phyloP scores from a whole-genome alignment of 2,797 vertebrate genomes.

The Brachyalestes nurse region DNA sequence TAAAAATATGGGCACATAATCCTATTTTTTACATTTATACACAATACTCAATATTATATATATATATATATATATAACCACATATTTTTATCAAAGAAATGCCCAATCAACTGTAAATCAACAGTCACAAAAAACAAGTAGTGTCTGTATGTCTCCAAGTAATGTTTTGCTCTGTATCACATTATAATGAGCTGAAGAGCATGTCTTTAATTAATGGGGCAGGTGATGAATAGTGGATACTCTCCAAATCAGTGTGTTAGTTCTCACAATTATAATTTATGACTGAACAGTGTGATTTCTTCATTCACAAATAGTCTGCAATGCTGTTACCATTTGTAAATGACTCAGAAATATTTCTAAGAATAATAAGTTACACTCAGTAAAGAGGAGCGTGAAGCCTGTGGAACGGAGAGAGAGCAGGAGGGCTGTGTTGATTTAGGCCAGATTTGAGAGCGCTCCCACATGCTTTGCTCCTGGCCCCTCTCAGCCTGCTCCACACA shows the following conservation, averaged over 20 bases:
- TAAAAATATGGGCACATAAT: no score
- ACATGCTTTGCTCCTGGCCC: conserved; percentile 24
- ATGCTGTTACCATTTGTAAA: not conserved
- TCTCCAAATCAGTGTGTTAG: not conserved
- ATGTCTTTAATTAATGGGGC: not conserved
- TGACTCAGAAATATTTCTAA: not conserved
- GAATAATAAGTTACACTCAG: conserved; percentile 14
- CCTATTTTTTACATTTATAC: no score
- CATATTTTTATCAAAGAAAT: not conserved
- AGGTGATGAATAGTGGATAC: not conserved
- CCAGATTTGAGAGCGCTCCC: conserved; percentile 42
- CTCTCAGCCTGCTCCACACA: conserved; percentile 36
- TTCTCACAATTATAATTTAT: not conserved
- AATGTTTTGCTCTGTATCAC: not conserved
- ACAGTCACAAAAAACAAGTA: no score
- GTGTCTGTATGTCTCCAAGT: not conserved
- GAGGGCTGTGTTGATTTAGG: conserved; percentile 48
- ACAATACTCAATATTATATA: no score
- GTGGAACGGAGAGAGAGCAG: conserved; percentile 35
- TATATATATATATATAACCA: not conserved
- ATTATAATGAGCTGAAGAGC: not conserved
- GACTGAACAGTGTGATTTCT: not conserved
- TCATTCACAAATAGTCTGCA: conserved; percentile 1
- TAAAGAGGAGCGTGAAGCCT: conserved; percentile 12
- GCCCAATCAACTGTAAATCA: not conserved